Base-by-base conservation (phyloP, 2,888 invertebrate genomes). In the Melieria omissa region DNA sequence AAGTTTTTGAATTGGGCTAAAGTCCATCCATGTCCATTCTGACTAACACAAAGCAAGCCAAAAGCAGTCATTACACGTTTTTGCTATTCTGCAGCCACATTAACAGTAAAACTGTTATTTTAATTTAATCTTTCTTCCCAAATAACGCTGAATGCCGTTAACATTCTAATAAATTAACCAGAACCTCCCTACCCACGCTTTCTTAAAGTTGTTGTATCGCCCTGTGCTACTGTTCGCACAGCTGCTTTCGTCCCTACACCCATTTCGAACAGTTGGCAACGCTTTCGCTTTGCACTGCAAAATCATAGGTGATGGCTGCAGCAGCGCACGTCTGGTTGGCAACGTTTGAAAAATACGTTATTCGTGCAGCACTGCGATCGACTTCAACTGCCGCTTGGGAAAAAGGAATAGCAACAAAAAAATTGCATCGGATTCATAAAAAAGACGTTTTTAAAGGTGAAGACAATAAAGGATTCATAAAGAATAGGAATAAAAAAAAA, bases 1-100 rank as follows among this genome's bases (percentile, higher is more conserved):
- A 54, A 42, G 8, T 55, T 65, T 65, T 4, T 54, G 44, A 65
- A 65, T 66, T 16, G 10, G 29, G 29, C 29, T 29, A 29, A 29
- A 29, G 16, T 16, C 16, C 16, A 16, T 16, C 16, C 2, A 2
- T 16, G 1, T 16, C 16, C 16, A 16, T 16, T 16, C 1, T 16
- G 16, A 2, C 16, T 16, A 16, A 16, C 2, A 16, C 2, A 16
- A 16, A 16, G 16, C 16, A 16, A 16, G 29, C 29, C 29, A 29
- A 29, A 2, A 29, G 29, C 29, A 29, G 1, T 29, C 1, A 29
- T 29, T 29, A 0, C 29, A 29, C 0, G 3, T 29, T 29, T 1
- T 3, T 29, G 29, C 29, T 29, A 29, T 29, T 29, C 29, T 29
- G 29, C 29, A 29, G 29, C 29, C 29, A 29, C 29, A 2, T 29